Evolutionary conservation across 2,113 vertebrate genomes (phyloP).

Genomic region (Scomber scombrus): DNA sequence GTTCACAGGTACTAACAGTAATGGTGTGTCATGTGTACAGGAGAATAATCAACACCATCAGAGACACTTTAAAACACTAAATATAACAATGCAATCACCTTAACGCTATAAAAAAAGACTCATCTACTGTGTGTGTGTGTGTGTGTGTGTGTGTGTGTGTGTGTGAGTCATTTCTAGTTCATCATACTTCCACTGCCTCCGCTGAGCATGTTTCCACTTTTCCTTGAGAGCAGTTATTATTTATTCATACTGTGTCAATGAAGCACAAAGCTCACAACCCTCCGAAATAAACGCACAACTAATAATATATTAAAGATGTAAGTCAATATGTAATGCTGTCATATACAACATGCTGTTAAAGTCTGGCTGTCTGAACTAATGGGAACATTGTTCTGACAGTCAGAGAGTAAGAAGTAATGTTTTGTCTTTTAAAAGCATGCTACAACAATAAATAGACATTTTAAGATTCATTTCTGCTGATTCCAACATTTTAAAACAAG

Average conservation of each 20-base stretch:
- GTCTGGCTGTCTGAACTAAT: too few species aligned
- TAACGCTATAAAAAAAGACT: slow-evolving; percentile 16
- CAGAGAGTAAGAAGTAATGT: too few species aligned
- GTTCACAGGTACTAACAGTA: background rate
- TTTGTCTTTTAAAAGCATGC: too few species aligned
- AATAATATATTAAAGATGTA: background rate
- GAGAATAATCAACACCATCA: slow-evolving; percentile 7
- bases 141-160: background rate
- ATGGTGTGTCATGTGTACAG: background rate
- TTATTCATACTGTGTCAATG: background rate
- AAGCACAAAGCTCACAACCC: background rate
- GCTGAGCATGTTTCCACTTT: background rate
- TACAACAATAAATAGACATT: too few species aligned
- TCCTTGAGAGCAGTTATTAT: slow-evolving; percentile 10
- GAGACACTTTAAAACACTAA: slow-evolving; percentile 2
- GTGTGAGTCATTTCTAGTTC: slow-evolving; percentile 1
- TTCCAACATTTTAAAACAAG: too few species aligned
- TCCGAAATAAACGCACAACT: background rate
- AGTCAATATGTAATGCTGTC: background rate
- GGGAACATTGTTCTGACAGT: accelerated
- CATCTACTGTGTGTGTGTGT: background rate
- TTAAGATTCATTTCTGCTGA: too few species aligned
- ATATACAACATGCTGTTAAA: too few species aligned
- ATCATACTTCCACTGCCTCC: background rate
- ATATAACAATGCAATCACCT: background rate